Evolutionary conservation across 2,888 invertebrate species (phyloP).

Genomic region (Lymantria monacha): DNA sequence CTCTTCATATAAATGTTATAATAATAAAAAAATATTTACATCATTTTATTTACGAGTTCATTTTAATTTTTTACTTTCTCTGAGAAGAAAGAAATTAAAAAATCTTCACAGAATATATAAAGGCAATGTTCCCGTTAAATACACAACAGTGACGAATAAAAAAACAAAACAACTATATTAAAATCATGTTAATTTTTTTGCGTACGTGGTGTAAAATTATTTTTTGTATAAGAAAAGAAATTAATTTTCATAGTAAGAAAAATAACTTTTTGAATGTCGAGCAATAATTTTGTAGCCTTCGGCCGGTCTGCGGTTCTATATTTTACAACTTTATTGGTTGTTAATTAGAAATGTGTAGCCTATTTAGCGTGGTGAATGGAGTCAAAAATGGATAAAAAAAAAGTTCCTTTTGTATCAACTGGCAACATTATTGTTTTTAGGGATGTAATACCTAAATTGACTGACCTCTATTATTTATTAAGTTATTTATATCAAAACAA

Average conservation of each 20-base stretch:
- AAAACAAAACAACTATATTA: neutral
- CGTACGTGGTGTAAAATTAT: constrained; percentile 27
- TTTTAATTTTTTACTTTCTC: no score
- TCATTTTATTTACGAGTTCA: no score
- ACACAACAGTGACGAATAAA: neutral
- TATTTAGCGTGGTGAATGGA: constrained; percentile 6
- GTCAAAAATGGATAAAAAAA: constrained; percentile 6
- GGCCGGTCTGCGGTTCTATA: constrained; percentile 56
- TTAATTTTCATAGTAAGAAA: constrained; percentile 36
- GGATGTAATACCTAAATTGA: neutral
- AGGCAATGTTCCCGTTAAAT: neutral
- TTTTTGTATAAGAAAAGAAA: constrained; percentile 36
- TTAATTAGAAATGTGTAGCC: constrained; percentile 17
- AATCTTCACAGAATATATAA: no score
- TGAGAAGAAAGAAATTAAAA: no score
- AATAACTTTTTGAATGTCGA: constrained; percentile 47
- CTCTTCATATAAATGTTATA: no score
- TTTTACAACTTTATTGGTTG: constrained; percentile 38
- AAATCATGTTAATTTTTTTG: constrained; percentile 9
- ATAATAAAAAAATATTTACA: no score
- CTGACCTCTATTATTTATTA: neutral
- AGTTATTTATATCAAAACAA: neutral
- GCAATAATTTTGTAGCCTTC: constrained; percentile 71
- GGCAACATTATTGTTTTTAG: neutral
- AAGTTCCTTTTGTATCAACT: neutral